phyloP scores from a whole-genome alignment of 2,888 invertebrate species.

The Polydrusus tereticollis region DNA sequence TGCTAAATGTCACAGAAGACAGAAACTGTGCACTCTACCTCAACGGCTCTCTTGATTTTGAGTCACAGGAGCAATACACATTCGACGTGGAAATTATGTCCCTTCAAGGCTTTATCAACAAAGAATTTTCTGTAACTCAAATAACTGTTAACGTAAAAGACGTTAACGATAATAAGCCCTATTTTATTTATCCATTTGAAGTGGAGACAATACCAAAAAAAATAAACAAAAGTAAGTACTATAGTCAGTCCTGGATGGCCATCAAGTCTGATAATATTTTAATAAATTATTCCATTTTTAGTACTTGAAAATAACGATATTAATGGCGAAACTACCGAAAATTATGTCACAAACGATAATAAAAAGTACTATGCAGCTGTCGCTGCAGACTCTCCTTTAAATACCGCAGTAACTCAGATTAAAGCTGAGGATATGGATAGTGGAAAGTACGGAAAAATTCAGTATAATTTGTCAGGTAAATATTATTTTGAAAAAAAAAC shows the following conservation, averaged over 20 bases:
- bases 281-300: background rate
- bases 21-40: conserved; percentile 87
- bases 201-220: conserved; percentile 13
- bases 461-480: conserved; percentile 71
- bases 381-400: conserved; percentile 79
- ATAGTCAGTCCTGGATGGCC: background rate
- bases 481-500: too few species aligned
- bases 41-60: conserved; percentile 83
- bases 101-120: conserved; percentile 84
- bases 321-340: background rate
- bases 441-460: conserved; percentile 84
- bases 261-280: too few species aligned
- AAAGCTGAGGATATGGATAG: conserved; percentile 90
- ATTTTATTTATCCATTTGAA: conserved; percentile 77
- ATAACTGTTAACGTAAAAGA: conserved; percentile 88
- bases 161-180: conserved; percentile 90
- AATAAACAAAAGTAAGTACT: background rate
- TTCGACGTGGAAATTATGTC: conserved; percentile 84
- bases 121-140: conserved; percentile 79
- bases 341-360: conserved; percentile 52
- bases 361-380: conserved; percentile 87
- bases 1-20: conserved; percentile 80
- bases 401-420: conserved; percentile 83
- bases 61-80: conserved; percentile 79
- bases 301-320: conserved; percentile 13